Percentiles rank a stretch among this genome's conserved stretches.
Evolutionary conservation across 2,113 vertebrate genomes (phyloP).

Genomic region (Anhinga anhinga): DNA sequence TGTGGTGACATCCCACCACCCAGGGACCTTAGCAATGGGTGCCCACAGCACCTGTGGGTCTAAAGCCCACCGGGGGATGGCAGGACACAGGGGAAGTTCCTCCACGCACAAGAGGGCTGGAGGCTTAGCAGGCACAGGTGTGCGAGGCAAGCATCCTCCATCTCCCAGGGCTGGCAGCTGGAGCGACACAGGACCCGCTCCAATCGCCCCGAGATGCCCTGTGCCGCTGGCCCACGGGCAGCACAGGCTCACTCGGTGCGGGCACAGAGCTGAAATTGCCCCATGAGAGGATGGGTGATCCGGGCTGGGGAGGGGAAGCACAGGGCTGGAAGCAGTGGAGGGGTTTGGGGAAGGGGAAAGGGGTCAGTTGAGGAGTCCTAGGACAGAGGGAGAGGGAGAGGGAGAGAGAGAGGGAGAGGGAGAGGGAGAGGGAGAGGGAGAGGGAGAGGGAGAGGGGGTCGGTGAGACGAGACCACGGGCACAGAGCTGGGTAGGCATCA

Average conservation of each 20-base stretch:
- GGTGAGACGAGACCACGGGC: too few species aligned
- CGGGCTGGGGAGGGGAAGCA: background rate
- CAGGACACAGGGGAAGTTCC: background rate
- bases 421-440: too few species aligned
- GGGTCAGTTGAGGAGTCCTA: background rate
- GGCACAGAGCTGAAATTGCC: background rate
- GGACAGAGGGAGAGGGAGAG: background rate
- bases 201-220: accelerated
- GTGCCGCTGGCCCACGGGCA: background rate
- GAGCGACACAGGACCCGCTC: accelerated
- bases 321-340: background rate
- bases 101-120: background rate
- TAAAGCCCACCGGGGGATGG: background rate
- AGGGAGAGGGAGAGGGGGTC: too few species aligned
- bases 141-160: background rate
- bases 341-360: background rate
- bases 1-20: background rate
- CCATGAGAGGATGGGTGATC: accelerated
- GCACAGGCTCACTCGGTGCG: accelerated
- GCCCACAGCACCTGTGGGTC: accelerated
- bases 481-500: too few species aligned
- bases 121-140: background rate
- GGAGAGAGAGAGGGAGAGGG: too few species aligned
- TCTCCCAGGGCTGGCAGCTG: background rate
- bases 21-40: background rate